These are phyloP conservation scores for Laticauda colubrina DNA, from an alignment of 2,113 vertebrate species.

Conservation along the genomic window DNA sequence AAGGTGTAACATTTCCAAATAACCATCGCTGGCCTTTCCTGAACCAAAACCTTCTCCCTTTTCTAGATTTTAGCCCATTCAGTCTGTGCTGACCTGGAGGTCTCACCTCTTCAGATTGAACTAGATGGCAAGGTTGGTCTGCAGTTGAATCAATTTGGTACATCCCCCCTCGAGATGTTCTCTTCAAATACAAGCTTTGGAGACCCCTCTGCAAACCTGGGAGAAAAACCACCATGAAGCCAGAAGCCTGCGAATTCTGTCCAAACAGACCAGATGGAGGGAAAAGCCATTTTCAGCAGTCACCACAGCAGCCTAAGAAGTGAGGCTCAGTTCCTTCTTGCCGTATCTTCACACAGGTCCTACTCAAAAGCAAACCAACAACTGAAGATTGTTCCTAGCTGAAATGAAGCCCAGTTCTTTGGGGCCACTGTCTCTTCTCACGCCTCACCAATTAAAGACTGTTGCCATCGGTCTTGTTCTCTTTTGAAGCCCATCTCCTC, in stretches of 20 bases:
- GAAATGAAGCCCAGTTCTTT: not conserved
- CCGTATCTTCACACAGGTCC: not conserved
- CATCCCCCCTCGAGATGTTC: not conserved
- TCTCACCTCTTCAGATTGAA: not conserved
- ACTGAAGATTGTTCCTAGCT: not conserved
- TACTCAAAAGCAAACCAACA: not conserved
- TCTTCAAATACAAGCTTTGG: not conserved
- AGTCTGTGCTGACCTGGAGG: not conserved
- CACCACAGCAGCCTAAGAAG: not conserved
- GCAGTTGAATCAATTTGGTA: not conserved
- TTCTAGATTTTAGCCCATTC: not conserved
- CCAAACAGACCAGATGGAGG: not conserved
- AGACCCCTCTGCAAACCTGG: not conserved
- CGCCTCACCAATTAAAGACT: not conserved
- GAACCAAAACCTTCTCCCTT: not conserved
- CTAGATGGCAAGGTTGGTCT: not conserved
- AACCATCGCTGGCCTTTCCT: not conserved
- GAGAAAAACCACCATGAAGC: not conserved
- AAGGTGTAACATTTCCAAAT: not conserved
- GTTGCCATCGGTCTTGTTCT: slow-evolving; percentile 43
- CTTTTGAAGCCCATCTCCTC: not conserved
- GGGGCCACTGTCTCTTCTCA: not conserved
- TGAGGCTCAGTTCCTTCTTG: not conserved
- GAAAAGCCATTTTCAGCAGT: not conserved
- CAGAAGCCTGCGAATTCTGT: not conserved